These are phyloP conservation scores for Psylliodes chrysocephalus DNA, from an alignment of 2,888 invertebrate species.

Conservation along the genomic window DNA sequence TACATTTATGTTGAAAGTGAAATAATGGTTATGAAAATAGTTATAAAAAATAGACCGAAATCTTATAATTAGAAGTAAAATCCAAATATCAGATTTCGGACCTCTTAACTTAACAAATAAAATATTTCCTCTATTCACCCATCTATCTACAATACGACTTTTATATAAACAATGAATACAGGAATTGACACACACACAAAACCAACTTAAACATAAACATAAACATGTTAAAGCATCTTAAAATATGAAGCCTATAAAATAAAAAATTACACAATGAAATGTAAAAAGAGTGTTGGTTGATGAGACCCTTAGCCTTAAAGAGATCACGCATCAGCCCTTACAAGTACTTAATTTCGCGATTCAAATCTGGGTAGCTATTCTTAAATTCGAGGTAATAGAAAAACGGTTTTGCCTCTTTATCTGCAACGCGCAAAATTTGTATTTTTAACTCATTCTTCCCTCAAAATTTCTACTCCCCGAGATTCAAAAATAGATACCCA, in stretches of 20 bases:
- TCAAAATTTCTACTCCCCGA: too few relatives aligned
- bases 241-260: too few relatives aligned
- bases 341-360: constrained; percentile 85
- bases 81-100: constrained; percentile 10
- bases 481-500: too few relatives aligned
- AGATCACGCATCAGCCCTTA: constrained; percentile 90
- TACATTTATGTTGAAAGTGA: constrained; percentile 37
- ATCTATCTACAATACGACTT: constrained; percentile 43
- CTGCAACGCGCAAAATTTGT: too few relatives aligned
- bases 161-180: constrained; percentile 11
- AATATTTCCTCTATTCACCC: constrained; percentile 44
- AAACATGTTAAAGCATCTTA: constrained; percentile 18
- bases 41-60: constrained; percentile 22
- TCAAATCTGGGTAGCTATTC: too few relatives aligned
- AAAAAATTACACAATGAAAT: constrained; percentile 4
- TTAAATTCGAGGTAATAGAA: too few relatives aligned
- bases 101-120: constrained; percentile 24
- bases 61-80: constrained; percentile 21
- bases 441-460: too few relatives aligned
- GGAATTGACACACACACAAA: constrained; percentile 15
- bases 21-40: constrained; percentile 28
- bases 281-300: constrained; percentile 66
- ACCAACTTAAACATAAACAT: constrained; percentile 6
- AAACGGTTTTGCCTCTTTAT: too few relatives aligned
- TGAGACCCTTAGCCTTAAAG: constrained; percentile 81